Conservation (phyloP, 2,797 vertebrate species). For the Spondyliosoma cantharus region DNA sequence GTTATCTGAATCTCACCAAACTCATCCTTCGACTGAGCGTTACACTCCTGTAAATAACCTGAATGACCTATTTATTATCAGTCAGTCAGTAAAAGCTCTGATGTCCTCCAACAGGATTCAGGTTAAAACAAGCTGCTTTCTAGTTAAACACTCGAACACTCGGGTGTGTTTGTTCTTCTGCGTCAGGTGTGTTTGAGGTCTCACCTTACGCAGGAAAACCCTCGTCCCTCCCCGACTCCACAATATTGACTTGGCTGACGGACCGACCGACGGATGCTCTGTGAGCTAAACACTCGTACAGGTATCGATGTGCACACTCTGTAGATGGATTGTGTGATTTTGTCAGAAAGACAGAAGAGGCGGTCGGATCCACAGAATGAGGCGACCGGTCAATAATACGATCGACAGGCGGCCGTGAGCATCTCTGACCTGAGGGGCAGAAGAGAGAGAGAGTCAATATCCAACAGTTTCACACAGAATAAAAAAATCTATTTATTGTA, state of each 20-base stretch:
- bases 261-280: constrained; percentile 35
- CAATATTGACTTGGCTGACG: constrained; percentile 66
- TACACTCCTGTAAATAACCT: no score
- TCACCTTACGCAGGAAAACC: constrained; percentile 58
- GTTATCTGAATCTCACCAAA: no score
- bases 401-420: constrained; percentile 39
- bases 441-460: constrained; percentile 1
- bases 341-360: constrained; percentile 12
- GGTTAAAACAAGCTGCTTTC: neutral
- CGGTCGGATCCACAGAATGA: neutral
- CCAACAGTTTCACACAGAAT: neutral
- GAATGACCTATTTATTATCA: no score
- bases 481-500: neutral
- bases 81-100: no score
- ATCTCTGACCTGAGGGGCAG: constrained; percentile 28
- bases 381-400: constrained; percentile 43
- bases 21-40: no score
- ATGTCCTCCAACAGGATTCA: neutral
- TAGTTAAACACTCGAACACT: constrained; percentile 20
- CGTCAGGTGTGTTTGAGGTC: constrained; percentile 38
- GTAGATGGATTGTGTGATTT: constrained; percentile 20
- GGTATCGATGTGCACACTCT: neutral
- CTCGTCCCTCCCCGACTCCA: constrained; percentile 19
- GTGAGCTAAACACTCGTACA: neutral
- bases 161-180: constrained; percentile 31